Conservation (phyloP, 2,888 invertebrate genomes). For the Cephus pygmeus region DNA sequence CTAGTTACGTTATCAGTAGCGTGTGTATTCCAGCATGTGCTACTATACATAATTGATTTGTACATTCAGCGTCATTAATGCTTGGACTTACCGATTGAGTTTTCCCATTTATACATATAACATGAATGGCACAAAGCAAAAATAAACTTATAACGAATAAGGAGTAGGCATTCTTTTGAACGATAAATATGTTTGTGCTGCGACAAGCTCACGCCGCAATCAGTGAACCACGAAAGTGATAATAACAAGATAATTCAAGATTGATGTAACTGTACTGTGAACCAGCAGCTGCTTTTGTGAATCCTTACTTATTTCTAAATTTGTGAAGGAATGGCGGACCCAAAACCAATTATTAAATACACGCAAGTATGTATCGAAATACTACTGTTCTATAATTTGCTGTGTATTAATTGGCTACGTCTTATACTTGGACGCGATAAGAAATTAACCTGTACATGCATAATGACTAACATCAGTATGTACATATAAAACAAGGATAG, state of each 20-base stretch:
- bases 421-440: background rate
- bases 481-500: background rate
- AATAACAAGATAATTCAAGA: background rate
- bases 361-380: conserved; percentile 35
- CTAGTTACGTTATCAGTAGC: background rate
- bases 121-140: too few species aligned
- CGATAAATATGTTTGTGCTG: background rate
- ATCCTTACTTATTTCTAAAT: background rate
- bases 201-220: background rate
- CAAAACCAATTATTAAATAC: conserved; percentile 43
- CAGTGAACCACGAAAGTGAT: too few species aligned
- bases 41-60: background rate
- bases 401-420: background rate
- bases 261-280: background rate
- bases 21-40: background rate
- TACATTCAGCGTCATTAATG: too few species aligned
- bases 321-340: conserved; percentile 30
- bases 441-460: background rate
- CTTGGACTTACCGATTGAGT: too few species aligned
- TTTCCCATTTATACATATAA: too few species aligned
- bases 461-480: background rate
- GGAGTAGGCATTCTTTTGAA: background rate
- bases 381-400: background rate
- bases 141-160: too few species aligned
- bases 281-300: background rate